Evolutionary conservation across 2,113 vertebrate genomes (phyloP).

Genomic region (Cranoglanis bouderius): DNA sequence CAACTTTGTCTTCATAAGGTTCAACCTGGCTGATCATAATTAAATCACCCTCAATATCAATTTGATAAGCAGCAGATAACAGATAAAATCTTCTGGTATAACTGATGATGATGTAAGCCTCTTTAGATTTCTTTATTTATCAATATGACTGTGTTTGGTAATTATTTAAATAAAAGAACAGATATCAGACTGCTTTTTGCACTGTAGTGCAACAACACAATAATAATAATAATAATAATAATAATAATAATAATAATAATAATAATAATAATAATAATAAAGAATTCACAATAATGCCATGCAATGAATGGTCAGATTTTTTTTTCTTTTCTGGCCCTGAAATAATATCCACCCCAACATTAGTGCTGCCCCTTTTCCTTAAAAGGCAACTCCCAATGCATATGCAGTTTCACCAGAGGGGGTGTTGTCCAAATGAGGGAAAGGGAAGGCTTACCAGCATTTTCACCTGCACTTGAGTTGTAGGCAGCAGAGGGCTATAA

Average conservation of each 20-base stretch:
- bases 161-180: not conserved
- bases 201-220: not conserved
- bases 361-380: too few relatives aligned
- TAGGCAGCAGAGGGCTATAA: not conserved
- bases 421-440: not conserved
- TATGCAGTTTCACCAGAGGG: not conserved
- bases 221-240: not conserved
- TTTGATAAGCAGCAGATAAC: not conserved
- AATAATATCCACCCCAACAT: not conserved
- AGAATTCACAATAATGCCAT: not conserved
- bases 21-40: not conserved
- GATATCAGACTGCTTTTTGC: not conserved
- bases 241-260: not conserved
- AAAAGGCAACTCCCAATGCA: too few relatives aligned
- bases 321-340: not conserved
- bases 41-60: not conserved
- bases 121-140: not conserved
- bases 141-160: not conserved
- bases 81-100: not conserved
- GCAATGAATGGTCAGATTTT: not conserved
- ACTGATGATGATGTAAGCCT: not conserved
- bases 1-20: not conserved
- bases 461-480: not conserved
- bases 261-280: not conserved
- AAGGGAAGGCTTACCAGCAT: not conserved